Evolutionary conservation across 1,140 invertebrate species (phyloP), one percentile per base, ranked within the genome.

Genomic region (Cryptotermes secundus): DNA sequence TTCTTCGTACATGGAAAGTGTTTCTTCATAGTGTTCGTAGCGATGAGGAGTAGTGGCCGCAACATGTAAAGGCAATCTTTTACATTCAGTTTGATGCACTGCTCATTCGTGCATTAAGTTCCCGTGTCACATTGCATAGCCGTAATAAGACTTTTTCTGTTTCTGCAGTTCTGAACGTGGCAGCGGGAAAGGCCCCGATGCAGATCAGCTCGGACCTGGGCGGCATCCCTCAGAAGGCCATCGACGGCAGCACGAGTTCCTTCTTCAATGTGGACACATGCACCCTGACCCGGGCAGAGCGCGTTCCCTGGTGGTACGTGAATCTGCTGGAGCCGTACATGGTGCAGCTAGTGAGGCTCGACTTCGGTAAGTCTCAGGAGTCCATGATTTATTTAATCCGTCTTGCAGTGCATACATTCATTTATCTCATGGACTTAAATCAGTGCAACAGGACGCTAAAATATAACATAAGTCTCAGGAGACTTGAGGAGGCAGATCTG

Each of bases 101-200:
- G 10, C 34, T 79, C 24, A 22, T 14, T 14, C 16, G 6, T 42
- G 16, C 3, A 14, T 12, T 42, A 42, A 42, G 1, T 9, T 14
- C 9, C 6, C 16, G 38, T 42, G 9, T 6, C 16, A 14, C 16
- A 14, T 42, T 14, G 9, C 38, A 6, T 9, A 42, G 38, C 38
- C 16, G 38, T 42, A 42, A 42, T 42, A 10, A 34, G 79, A 79
- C 22, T 38, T 6, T 84, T 19, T 83, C 88, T 89, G 87, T 88
- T 86, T 87, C 92, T 92, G 3, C 92, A 98, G 97, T 98, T 81
- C 88, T 98, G n/a, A 98, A 98, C 89, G 97, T 98, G 72, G 97
- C 97, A 2, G 96, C 96, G 34, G 97, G 97, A 19, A 98, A 98
- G 89, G 97, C 97, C 1, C 96, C 97, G 0, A 98, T 98, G 97